Percentiles rank a stretch among this genome's conserved stretches.
Evolutionary conservation across 2,888 invertebrate species (phyloP).

Genomic region (Stenodema calcarata): DNA sequence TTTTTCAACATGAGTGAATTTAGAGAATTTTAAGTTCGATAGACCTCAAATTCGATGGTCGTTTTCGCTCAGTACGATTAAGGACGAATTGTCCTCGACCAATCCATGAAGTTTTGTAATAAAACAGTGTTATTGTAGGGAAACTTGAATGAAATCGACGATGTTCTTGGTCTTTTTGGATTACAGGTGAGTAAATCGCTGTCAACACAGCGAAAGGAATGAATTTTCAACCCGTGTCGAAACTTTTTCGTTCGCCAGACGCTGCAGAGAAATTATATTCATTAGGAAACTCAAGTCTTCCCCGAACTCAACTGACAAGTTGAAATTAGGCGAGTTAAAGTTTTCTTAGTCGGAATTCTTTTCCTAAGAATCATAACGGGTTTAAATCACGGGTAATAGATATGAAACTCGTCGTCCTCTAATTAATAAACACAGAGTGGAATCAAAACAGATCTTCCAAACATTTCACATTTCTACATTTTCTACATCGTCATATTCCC

Average conservation of each 20-base stretch:
- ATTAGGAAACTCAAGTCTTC: not conserved
- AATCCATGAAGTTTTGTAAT: too few relatives aligned
- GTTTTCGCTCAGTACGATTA: too few relatives aligned
- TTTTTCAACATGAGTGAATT: too few relatives aligned
- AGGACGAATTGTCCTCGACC: too few relatives aligned
- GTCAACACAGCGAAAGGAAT: not conserved
- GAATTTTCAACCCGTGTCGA: not conserved
- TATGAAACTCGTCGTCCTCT: not conserved
- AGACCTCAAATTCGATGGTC: too few relatives aligned
- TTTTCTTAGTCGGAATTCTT: not conserved
- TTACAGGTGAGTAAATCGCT: not conserved
- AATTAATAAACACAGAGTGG: not conserved
- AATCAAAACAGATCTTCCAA: too few relatives aligned
- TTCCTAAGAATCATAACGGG: not conserved
- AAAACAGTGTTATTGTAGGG: too few relatives aligned
- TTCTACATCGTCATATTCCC: too few relatives aligned
- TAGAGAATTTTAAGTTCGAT: too few relatives aligned
- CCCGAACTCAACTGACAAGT: not conserved
- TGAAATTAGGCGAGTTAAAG: not conserved
- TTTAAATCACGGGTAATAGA: not conserved
- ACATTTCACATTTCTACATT: too few relatives aligned
- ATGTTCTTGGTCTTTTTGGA: not conserved
- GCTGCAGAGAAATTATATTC: not conserved
- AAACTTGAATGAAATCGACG: too few relatives aligned
- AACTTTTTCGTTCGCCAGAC: not conserved